Conservation (phyloP, 2,797 vertebrate genomes). For the Myiotriccus ornatus region DNA sequence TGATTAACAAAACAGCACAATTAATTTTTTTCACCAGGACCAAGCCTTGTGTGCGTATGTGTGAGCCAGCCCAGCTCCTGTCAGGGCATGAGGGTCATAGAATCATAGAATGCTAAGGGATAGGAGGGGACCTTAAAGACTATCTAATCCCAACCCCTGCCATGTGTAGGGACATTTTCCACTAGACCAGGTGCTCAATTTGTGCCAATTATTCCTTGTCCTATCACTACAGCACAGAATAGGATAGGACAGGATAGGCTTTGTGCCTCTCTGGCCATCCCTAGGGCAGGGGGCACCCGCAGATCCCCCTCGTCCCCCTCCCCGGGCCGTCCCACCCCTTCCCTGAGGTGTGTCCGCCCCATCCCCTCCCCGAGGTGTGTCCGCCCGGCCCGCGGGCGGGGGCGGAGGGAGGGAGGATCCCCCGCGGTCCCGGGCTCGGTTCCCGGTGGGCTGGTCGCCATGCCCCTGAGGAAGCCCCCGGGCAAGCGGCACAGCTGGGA, state of each 20-base stretch:
- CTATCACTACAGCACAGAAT: too few species aligned
- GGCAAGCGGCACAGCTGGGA: slow-evolving; percentile 19
- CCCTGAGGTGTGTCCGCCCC: background rate
- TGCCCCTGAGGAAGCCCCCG: background rate
- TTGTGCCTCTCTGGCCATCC: fast-evolving
- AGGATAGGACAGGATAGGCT: too few species aligned
- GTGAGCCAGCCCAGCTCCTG: background rate
- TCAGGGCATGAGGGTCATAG: fast-evolving
- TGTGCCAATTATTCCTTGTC: background rate
- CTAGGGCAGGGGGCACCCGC: fast-evolving
- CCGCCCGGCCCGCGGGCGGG: background rate
- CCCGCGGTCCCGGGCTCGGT: background rate
- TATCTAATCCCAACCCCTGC: background rate
- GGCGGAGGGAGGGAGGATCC: background rate
- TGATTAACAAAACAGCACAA: fast-evolving
- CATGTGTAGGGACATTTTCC: background rate
- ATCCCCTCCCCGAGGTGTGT: background rate
- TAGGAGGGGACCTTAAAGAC: background rate
- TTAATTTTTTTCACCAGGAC: background rate
- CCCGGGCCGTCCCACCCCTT: too few species aligned
- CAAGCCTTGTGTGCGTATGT: fast-evolving
- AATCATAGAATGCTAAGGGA: background rate
- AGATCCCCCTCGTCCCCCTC: fast-evolving
- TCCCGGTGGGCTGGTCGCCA: background rate
- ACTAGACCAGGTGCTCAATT: background rate